Base-by-base conservation (phyloP, 2,113 vertebrate species). In the Prinia subflava region DNA sequence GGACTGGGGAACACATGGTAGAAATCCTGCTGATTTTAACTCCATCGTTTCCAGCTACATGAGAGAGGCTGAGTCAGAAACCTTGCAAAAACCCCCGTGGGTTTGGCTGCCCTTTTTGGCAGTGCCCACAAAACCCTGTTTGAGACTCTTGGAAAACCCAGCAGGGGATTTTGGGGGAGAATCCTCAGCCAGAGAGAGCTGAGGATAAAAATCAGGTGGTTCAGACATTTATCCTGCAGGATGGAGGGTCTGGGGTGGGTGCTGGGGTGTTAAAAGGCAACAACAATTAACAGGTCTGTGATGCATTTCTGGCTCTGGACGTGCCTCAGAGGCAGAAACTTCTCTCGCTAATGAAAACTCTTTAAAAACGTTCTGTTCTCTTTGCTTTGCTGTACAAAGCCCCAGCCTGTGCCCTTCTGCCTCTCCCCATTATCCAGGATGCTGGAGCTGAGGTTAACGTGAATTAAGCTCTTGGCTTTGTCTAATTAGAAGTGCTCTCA, bases 11-110 rank as follows among this genome's bases (percentile, higher is more conserved):
- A 13, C 50, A 55, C 23, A 30, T 16, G 85, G 92, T 3, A 47
- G 71, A 59, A 95, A 91, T 41, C 44, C 77, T 83, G 41, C 49
- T 87, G 70, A 13, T 39, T 85, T 83, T 67, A 74, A 57, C 67
- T 83, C 62, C 7, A 1, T 82, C 76, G 35, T 76, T 95, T 73
- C 67, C 81, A 80, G 79, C 67, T 55, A 24, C 71, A 44, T 7
- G 53, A 60, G 55, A 39, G 55, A 49, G 46, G 53, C 41, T 52
- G 27, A 5, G 46, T n/a, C 53, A 70, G 53, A 59, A 88, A 30
- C 37, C n/a, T 15, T 0, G 8, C 33, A 21, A 15, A n/a, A n/a
- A 59, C 39, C 77, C 71, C 55, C 0, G 0, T 25, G 68, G 47
- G 3, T 10, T 86, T 63, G 41, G 47, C 47, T 78, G 68, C 24